phyloP scores from a whole-genome alignment of 2,113 vertebrate genomes.

The Malurus elegans region DNA sequence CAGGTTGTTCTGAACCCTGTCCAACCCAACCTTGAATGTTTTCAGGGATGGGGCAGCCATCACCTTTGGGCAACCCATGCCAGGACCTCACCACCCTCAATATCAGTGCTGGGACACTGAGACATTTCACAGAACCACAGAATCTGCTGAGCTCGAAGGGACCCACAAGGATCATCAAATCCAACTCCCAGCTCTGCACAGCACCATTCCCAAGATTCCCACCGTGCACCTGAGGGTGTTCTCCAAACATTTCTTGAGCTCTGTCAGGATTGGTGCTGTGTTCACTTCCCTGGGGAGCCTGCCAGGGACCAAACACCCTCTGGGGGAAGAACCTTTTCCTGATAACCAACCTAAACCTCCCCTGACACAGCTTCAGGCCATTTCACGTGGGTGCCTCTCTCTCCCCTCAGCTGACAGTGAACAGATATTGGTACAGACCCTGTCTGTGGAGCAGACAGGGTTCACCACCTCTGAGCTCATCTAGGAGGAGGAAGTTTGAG shows the following conservation, averaged over 20 bases:
- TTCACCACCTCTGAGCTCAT: neutral
- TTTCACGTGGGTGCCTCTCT: fast-evolving
- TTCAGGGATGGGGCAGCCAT: neutral
- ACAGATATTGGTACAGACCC: neutral
- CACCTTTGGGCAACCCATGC: neutral
- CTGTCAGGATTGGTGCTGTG: neutral
- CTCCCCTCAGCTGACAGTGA: neutral
- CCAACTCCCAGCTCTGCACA: too few relatives aligned
- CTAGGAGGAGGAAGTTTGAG: neutral
- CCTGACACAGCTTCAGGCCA: neutral
- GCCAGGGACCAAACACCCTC: neutral
- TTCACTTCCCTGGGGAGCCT: neutral
- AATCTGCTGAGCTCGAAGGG: neutral
- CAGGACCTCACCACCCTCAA: neutral
- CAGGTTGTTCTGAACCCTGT: neutral
- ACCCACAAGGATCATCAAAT: neutral
- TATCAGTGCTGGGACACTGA: neutral
- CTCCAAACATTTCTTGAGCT: neutral
- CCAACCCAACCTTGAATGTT: neutral
- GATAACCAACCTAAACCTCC: neutral
- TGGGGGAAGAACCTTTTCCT: neutral
- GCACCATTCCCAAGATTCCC: neutral
- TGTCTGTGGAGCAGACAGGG: neutral
- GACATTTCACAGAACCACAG: neutral
- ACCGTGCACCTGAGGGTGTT: neutral